Evolutionary conservation across 2,888 invertebrate genomes (phyloP).

Genomic region (Rhimphoctona megacephalus): DNA sequence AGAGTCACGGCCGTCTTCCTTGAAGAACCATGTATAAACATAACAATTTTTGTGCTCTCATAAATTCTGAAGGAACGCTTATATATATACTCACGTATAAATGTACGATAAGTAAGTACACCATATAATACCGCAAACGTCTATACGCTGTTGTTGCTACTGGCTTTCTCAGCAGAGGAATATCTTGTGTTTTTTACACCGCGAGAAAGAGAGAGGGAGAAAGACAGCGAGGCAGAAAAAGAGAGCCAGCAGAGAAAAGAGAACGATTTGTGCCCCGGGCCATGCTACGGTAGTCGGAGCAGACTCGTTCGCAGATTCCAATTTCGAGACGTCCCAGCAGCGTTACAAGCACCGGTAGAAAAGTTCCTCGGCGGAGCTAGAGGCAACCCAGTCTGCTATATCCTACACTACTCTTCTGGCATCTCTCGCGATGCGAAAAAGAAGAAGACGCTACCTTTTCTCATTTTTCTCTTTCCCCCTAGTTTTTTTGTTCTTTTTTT

Average conservation of each 20-base stretch:
- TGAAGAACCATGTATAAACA: too few species aligned
- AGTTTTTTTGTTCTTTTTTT: neutral
- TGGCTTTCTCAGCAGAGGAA: constrained; percentile 41
- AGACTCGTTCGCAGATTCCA: constrained; percentile 68
- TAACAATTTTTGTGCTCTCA: too few species aligned
- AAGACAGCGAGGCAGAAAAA: constrained; percentile 9
- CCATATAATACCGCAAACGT: constrained; percentile 50
- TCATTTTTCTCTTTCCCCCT: constrained; percentile 55
- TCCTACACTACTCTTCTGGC: constrained; percentile 45
- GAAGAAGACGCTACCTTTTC: constrained; percentile 57
- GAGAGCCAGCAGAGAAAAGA: constrained; percentile 36
- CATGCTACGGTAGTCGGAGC: constrained; percentile 63
- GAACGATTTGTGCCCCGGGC: constrained; percentile 66
- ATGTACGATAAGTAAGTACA: constrained; percentile 13
- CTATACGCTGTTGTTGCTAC: constrained; percentile 51
- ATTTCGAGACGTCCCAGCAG: constrained; percentile 67
- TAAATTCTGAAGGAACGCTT: too few species aligned
- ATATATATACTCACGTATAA: constrained; percentile 16
- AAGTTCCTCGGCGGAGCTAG: constrained; percentile 61
- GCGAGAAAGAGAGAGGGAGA: constrained; percentile 10
- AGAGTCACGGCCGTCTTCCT: too few species aligned
- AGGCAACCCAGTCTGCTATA: constrained; percentile 55
- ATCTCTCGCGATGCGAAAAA: constrained; percentile 61
- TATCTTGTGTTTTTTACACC: constrained; percentile 66
- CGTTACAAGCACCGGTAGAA: constrained; percentile 61